Base-by-base conservation (phyloP, 2,888 invertebrate species). In the Sinodicranocentrus sp. region DNA sequence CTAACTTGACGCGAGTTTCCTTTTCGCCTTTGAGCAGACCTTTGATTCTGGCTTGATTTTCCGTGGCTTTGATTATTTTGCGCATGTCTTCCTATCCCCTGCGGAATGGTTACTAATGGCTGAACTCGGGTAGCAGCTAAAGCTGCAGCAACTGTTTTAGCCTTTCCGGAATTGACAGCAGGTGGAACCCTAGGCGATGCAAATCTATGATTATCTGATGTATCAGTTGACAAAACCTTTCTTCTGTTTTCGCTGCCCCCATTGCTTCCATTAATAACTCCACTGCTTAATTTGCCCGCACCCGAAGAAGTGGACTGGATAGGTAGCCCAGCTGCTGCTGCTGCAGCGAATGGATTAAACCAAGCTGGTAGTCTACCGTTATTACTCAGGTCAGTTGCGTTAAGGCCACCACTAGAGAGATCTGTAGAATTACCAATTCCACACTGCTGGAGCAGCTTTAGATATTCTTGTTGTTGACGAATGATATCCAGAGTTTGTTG, bases 141-240 rank as follows among this genome's bases (percentile, higher is more conserved):
- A 5, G 86, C 87, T 13, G 88, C 88, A 17, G 88, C 88, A 0
- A 88, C 88, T 17, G 88, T 88, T 70, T 87, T 88, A 0, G 88
- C 85, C 63, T 88, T 88, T n/a, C 70, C 75, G 6, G 82, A 71
- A 70, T 80, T 87, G 13, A 57, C 61, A 19, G 63, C 54, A 19
- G 77, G 71, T 21, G 88, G 88, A n/a, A 79, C 82, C 48, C 86
- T 86, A n/a, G 88, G 88, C 6, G 88, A 86, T 1, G 85, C 78
- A 61, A 88, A 88, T 23, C 80, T 72, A 48, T 87, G 86, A 61
- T 79, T 79, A 63, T 79, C 63, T 15, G 73, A 28, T 0, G 48
- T 2, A 5, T 73, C 48, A 59, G 25, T 19, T 57, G 57, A 3
- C 21, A n/a, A 13, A 39, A 1, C 8, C 19, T 67, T 28, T 39